Evolutionary conservation across 2,888 invertebrate species (phyloP), one percentile per base, ranked within the genome.

Genomic region (Xestia c-nigrum): DNA sequence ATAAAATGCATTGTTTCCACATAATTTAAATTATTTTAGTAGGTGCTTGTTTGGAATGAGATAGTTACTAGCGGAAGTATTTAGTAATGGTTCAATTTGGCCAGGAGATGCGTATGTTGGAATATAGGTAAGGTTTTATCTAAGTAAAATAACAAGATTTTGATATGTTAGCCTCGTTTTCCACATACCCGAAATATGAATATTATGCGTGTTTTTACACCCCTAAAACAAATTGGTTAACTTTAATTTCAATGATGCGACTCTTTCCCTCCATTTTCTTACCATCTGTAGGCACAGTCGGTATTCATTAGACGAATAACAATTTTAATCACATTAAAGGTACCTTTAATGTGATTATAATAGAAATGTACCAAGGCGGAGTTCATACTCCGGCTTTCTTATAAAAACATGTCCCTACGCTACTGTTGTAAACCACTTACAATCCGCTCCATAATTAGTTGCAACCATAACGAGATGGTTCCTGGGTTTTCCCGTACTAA

Each of bases 401-500:
- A 31, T 3, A 31, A 31, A 31, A 31, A 31, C 1, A 31, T 31
- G 1, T 2, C 31, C 31, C 31, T 31, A 2, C 31, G 3, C 31
- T 31, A 31, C 31, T 2, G 31, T 31, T 31, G 31, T 63, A 9
- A 21, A 50, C 14, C 46, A 72, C 24, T 64, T 46, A 61, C 50
- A 57, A 52, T 21, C n/a, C 2, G 6, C 61, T 43, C 52, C 43
- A 64, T 74, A 43, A 64, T 71, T 71, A 82, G 38, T 68, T 38
- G 46, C 74, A 74, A 70, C 47, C 57, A 43, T 50, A 65, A 71
- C n/a, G n/a, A 65, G 47, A 59, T 50, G 47, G 24, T 66, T n/a
- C 59, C 16, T 47, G 73, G 76, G 71, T 61, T 73, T 83, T 61
- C 66, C 81, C 50, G 43, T 14, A 40, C 52, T 46, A 14, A 69